Evolutionary conservation across 1,140 invertebrate species (phyloP), one percentile per base, ranked within the genome.

Genomic region (Trigoniulus corallinus): DNA sequence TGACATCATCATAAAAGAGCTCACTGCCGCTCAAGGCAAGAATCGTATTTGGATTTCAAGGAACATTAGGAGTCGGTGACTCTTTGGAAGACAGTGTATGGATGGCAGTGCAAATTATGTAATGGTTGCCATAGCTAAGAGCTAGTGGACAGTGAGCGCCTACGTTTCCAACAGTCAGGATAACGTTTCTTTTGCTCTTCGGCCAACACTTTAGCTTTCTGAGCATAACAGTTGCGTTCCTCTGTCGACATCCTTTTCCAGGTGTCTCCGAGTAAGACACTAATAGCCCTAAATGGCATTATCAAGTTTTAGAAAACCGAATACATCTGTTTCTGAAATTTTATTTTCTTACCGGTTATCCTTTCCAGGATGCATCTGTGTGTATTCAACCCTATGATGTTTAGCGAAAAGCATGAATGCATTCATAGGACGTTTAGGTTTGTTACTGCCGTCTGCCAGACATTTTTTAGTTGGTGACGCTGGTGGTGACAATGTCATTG

Each of bases 161-260:
- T 74, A 39, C 72, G 60, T 53, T 75, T 76, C 74, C 74, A 76
- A 57, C 74, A 76, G 56, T 75, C 73, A 12, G 74, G 74, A 58
- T 73, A 61, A 26, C 70, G 62, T 44, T 69, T 62, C 52, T 72
- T 74, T 54, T 72, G 69, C 54, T 73, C 64, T 25, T 72, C 68
- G 3, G 74, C 73, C 53, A 72, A 58, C n/a, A 58, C 24, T 51
- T 61, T 61, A 12, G 74, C 72, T 58, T 67, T 66, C 25, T 64
- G 57, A 26, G 68, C 60, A 54, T 69, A 75, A 12, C 54, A 54
- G 44, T 68, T 63, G 24, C 67, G 62, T 47, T 73, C 66, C 21
- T 62, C 62, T 7, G 57, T 57, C 3, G 61, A 60, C 54, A 76
- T 61, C 12, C 59, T 59, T 47, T 72, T 67, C 74, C 74, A 76